Base-by-base conservation (phyloP, 2,113 vertebrate genomes). In the Grammomys surdaster region DNA sequence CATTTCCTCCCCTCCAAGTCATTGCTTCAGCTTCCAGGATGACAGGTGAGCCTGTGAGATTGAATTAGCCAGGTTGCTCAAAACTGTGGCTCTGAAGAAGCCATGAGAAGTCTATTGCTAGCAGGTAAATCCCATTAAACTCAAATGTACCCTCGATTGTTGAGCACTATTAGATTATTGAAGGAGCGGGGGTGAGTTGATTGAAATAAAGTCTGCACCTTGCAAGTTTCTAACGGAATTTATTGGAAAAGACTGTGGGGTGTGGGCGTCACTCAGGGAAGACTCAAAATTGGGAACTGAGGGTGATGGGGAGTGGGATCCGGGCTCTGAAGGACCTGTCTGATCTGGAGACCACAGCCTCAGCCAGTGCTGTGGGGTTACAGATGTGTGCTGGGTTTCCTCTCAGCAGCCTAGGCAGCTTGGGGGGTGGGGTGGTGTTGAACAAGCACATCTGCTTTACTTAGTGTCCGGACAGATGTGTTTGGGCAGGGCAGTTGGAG, bases 121-220 rank as follows among this genome's bases (percentile, higher is more conserved):
- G 67, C 77, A 46, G 72, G 93, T 96, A 95, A 92, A 96, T 96
- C 40, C 51, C 56, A 91, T 97, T 89, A 97, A 98, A 94, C 48
- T n/a, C 81, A 88, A 91, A 54, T 48, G 2, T 20, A 36, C 87
- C 89, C 86, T 93, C 48, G 97, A 93, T 67, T 95, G n/a, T 89
- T 96, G 91, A 92, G 72, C 36, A 22, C n/a, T 46, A 0, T 92
- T 96, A 85, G 51, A 88, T 95, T 81, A 72, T 96, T 92, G 95
- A 67, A 78, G 60, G 65, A 92, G 20, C 51, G n/a, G 75, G 85
- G 67, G 80, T 90, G 51, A 54, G 69, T 40, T 93, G 90, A 92
- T 43, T 95, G 80, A 93, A 93, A 75, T 96, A 82, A 94, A 95
- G 54, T 89, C 77, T 94, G 56, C 7, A 58, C 43, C 67, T 88